Conservation (phyloP, 2,113 vertebrate genomes). For the Sinocyclocheilus grahami region DNA sequence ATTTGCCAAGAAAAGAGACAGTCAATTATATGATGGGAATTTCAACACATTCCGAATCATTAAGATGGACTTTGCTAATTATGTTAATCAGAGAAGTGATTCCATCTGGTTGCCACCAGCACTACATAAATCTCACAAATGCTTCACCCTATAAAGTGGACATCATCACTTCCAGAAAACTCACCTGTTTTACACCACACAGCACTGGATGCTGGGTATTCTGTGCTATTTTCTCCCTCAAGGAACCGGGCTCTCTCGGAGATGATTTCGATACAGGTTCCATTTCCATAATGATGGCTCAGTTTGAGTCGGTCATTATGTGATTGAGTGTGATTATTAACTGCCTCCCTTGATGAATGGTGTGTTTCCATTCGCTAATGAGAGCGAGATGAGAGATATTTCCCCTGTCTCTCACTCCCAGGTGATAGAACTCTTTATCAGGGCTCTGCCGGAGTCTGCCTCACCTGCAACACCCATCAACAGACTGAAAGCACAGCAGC, state of each 20-base stretch:
- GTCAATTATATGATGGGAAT: constrained; percentile 46
- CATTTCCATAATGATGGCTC: constrained; percentile 67
- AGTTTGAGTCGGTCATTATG: constrained; percentile 66
- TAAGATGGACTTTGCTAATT: constrained; percentile 43
- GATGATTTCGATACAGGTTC: constrained; percentile 62
- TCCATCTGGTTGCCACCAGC: constrained; percentile 33
- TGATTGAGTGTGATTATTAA: constrained; percentile 74
- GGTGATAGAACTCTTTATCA: constrained; percentile 58
- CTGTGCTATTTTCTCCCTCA: constrained; percentile 34
- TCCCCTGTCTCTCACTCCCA: constrained; percentile 53
- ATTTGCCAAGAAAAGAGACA: constrained; percentile 3
- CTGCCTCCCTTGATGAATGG: constrained; percentile 66
- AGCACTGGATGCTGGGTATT: background rate
- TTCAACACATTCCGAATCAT: constrained; percentile 27
- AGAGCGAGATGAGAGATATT: constrained; percentile 62
- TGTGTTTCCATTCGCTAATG: constrained; percentile 74
- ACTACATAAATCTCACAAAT: constrained; percentile 44
- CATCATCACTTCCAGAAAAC: constrained; percentile 40
- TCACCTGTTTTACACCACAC: constrained; percentile 39
- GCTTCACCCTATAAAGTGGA: constrained; percentile 39
- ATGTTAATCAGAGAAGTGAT: constrained; percentile 32
- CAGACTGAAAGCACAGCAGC: background rate
- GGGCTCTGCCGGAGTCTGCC: constrained; percentile 43
- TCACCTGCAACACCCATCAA: constrained; percentile 37
- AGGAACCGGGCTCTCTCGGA: constrained; percentile 40